These are phyloP conservation scores for Cylloceria caligata DNA, from an alignment of 2,888 invertebrate genomes.

Conservation along the genomic window DNA sequence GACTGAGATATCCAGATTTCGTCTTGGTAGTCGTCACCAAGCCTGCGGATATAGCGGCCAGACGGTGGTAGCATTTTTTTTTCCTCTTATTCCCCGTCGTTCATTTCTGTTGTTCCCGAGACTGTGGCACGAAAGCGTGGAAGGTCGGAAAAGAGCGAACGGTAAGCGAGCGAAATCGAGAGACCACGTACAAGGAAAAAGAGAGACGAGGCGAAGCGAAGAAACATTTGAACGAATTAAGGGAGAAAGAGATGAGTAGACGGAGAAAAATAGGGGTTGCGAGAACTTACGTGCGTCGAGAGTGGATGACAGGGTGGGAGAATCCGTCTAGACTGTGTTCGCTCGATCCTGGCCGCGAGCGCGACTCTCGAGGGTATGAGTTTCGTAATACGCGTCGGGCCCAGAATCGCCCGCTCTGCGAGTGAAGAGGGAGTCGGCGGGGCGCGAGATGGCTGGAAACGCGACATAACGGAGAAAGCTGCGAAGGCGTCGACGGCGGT, in stretches of 20 bases:
- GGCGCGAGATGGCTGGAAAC: conserved; percentile 55
- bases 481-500: conserved; percentile 71
- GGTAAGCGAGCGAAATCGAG: conserved; percentile 69
- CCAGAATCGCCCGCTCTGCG: conserved; percentile 61
- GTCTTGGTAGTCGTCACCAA: background rate
- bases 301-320: conserved; percentile 31
- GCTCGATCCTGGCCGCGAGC: conserved; percentile 71
- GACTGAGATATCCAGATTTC: conserved; percentile 20
- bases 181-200: conserved; percentile 27
- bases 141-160: conserved; percentile 40
- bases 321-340: conserved; percentile 77
- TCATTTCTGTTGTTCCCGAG: background rate
- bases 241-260: conserved; percentile 22
- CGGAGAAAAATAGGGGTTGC: conserved; percentile 52
- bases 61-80: conserved; percentile 58
- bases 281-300: conserved; percentile 1
- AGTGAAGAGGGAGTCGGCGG: conserved; percentile 58
- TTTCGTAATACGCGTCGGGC: conserved; percentile 50
- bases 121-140: conserved; percentile 6
- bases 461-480: conserved; percentile 74
- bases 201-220: conserved; percentile 13
- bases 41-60: conserved; percentile 47
- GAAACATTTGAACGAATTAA: conserved; percentile 28
- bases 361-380: conserved; percentile 14
- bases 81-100: conserved; percentile 13